Percentiles rank a stretch among this genome's conserved stretches.
These are phyloP conservation scores for Hapalemur alaotrensis DNA, from an alignment of 2,797 vertebrate species.

Conservation along the genomic window DNA sequence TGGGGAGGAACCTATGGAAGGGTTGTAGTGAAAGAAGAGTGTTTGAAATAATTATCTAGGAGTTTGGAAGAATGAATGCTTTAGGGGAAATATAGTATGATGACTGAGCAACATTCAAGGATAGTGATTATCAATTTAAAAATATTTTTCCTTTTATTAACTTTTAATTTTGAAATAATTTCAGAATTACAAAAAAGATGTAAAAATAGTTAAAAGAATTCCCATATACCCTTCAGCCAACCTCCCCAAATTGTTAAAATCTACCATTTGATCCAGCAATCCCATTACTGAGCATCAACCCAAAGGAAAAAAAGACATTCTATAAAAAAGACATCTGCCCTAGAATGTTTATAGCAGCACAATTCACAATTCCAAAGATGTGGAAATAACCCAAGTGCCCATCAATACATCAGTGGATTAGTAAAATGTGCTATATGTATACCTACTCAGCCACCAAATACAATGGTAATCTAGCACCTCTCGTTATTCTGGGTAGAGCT, in stretches of 20 bases:
- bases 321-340: too few relatives aligned
- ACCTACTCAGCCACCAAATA: too few relatives aligned
- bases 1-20: not conserved
- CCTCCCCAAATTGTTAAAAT: not conserved
- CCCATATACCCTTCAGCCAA: not conserved
- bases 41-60: not conserved
- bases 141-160: not conserved
- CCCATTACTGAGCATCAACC: too few relatives aligned
- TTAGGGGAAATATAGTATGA: not conserved
- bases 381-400: too few relatives aligned
- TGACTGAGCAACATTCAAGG: not conserved
- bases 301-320: too few relatives aligned
- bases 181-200: not conserved
- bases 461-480: too few relatives aligned
- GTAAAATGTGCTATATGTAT: too few relatives aligned
- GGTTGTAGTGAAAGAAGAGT: not conserved
- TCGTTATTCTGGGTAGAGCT: too few relatives aligned
- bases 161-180: conserved; percentile 36
- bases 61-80: not conserved
- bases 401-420: too few relatives aligned
- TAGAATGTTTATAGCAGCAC: too few relatives aligned
- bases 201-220: not conserved
- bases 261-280: not conserved
- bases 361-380: too few relatives aligned
- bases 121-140: not conserved